Evolutionary conservation across 35 echinoderm and acorn worm genomes (phyloP).

Genomic region (Eucidaris tribuloides): DNA sequence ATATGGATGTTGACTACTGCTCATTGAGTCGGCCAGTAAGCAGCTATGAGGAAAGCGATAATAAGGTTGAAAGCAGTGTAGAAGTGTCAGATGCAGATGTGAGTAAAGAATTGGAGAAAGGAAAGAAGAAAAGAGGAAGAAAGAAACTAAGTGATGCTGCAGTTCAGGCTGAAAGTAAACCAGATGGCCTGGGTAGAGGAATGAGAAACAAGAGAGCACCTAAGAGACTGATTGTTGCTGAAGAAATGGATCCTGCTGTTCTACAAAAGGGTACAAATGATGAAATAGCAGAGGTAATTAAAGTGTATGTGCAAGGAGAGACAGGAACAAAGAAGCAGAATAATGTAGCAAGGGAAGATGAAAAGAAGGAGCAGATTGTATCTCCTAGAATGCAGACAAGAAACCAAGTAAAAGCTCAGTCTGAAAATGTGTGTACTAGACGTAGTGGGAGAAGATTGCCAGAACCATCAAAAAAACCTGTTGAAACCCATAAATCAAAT

Average conservation of each 20-base stretch:
- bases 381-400: background rate
- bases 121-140: background rate
- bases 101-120: background rate
- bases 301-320: background rate
- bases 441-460: background rate
- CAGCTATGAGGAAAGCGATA: background rate
- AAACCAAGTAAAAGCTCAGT: background rate
- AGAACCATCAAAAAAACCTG: background rate
- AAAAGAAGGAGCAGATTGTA: background rate
- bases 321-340: background rate
- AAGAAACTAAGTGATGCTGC: background rate
- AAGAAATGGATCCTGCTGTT: background rate
- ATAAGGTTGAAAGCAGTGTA: background rate
- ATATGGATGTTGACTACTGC: constrained; percentile 24
- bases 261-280: background rate
- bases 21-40: background rate
- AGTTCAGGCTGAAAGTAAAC: background rate
- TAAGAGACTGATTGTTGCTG: background rate
- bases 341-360: background rate
- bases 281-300: background rate
- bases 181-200: background rate
- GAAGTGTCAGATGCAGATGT: background rate
- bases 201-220: constrained; percentile 3
- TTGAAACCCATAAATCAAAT: background rate
- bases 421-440: background rate